A percentile compares a stretch with the other conserved stretches of the same genome.
phyloP scores from a whole-genome alignment of 2,113 vertebrate species.

The Sylvia atricapilla region DNA sequence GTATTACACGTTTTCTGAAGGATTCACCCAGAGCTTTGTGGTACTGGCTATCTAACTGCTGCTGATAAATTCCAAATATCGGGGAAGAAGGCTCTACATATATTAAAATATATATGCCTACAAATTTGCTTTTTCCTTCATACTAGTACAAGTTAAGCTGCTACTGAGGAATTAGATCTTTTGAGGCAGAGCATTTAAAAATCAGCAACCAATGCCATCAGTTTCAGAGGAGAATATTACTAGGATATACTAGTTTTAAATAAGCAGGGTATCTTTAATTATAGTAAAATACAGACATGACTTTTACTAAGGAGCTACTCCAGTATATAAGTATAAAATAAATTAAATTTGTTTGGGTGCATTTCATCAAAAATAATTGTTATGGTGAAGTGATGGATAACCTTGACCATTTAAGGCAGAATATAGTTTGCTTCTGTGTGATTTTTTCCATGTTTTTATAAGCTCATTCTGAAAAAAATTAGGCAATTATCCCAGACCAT shows the following conservation, averaged over 20 bases:
- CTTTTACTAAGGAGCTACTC: not conserved
- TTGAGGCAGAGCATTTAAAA: not conserved
- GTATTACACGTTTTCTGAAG: not conserved
- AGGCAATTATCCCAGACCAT: not conserved
- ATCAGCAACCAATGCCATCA: not conserved
- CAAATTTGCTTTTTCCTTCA: not conserved
- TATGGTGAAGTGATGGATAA: not conserved
- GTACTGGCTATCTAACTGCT: not conserved
- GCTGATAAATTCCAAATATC: not conserved
- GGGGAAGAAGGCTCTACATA: not conserved
- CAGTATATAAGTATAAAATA: not conserved
- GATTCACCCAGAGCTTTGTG: not conserved
- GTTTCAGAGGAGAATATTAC: not conserved
- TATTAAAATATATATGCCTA: not conserved
- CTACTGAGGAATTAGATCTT: not conserved
- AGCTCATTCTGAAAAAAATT: not conserved
- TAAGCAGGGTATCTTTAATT: not conserved
- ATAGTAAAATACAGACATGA: not conserved
- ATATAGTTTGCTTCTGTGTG: not conserved
- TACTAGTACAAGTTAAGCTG: not conserved
- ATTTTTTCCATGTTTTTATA: not conserved
- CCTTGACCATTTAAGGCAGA: not conserved
- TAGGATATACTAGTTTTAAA: not conserved
- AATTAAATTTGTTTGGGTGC: not conserved
- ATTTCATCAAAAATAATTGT: not conserved